These are phyloP conservation scores for Thereva nobilitata DNA, from an alignment of 2,888 invertebrate genomes.

Conservation along the genomic window DNA sequence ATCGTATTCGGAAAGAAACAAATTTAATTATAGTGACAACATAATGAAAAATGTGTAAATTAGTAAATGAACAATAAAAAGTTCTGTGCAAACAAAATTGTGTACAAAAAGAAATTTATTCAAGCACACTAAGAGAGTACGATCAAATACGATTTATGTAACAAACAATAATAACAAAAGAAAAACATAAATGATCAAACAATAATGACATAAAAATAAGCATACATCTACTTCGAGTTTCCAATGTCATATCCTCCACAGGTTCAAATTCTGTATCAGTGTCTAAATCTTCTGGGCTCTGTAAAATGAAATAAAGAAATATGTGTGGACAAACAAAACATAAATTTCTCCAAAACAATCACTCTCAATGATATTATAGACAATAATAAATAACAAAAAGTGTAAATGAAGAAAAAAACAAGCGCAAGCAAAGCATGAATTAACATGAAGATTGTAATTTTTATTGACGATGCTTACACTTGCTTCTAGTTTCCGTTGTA, in stretches of 20 bases:
- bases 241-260: slow-evolving; percentile 70
- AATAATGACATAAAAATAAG: slow-evolving; percentile 43
- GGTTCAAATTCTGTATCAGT: slow-evolving; percentile 72
- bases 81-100: background rate
- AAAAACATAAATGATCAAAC: slow-evolving; percentile 42
- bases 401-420: slow-evolving; percentile 37
- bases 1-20: too few species aligned
- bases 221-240: slow-evolving; percentile 70
- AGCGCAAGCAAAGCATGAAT: slow-evolving; percentile 40
- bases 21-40: slow-evolving; percentile 3
- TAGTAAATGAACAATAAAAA: slow-evolving; percentile 37
- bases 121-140: too few species aligned
- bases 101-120: too few species aligned
- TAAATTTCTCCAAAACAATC: slow-evolving; percentile 42
- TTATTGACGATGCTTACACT: slow-evolving; percentile 68
- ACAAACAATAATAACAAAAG: slow-evolving; percentile 18
- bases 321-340: slow-evolving; percentile 40
- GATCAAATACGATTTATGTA: too few species aligned
- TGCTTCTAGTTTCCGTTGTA: slow-evolving; percentile 85
- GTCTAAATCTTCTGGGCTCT: slow-evolving; percentile 71
- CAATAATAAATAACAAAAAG: slow-evolving; percentile 40
- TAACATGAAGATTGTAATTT: slow-evolving; percentile 36
- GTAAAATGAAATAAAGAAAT: slow-evolving; percentile 44
- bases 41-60: slow-evolving; percentile 7
- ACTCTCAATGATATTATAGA: slow-evolving; percentile 35